A percentile compares a stretch with the other conserved stretches of the same genome.
Evolutionary conservation across 2,113 vertebrate species (phyloP).

Genomic region (Himantopus leucocephalus): DNA sequence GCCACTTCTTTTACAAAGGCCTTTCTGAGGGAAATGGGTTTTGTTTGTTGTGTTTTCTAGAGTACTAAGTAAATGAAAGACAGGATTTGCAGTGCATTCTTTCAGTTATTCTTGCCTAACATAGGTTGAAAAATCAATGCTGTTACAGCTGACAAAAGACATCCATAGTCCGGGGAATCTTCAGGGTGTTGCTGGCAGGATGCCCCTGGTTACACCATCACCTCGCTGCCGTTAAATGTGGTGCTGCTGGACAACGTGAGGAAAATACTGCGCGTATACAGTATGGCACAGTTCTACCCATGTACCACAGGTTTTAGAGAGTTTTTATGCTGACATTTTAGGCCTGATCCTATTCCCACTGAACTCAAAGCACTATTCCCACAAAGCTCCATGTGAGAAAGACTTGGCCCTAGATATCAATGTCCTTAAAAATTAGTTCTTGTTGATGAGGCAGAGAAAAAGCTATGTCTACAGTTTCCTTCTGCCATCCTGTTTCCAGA

Average conservation of each 20-base stretch:
- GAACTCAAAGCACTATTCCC: neutral
- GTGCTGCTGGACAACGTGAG: neutral
- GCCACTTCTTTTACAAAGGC: neutral
- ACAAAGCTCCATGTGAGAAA: neutral
- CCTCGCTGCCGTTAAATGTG: accelerated
- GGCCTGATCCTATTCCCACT: neutral
- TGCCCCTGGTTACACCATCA: neutral
- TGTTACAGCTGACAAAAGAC: neutral
- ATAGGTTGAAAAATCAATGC: neutral
- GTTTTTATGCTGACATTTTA: neutral
- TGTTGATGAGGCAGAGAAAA: neutral
- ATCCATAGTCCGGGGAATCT: accelerated
- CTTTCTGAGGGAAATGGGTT: neutral
- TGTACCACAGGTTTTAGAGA: neutral
- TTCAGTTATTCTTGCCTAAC: neutral
- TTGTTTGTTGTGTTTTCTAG: neutral
- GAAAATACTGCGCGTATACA: neutral
- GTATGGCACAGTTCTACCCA: neutral
- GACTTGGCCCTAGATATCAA: neutral
- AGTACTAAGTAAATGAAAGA: neutral
- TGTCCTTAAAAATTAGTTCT: neutral
- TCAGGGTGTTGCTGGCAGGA: neutral
- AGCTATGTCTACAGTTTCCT: neutral
- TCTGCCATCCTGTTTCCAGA: neutral
- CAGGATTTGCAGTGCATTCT: neutral